These are phyloP conservation scores for Stomatorhinus walkeri DNA, from an alignment of 2,797 vertebrate genomes.

Conservation along the genomic window DNA sequence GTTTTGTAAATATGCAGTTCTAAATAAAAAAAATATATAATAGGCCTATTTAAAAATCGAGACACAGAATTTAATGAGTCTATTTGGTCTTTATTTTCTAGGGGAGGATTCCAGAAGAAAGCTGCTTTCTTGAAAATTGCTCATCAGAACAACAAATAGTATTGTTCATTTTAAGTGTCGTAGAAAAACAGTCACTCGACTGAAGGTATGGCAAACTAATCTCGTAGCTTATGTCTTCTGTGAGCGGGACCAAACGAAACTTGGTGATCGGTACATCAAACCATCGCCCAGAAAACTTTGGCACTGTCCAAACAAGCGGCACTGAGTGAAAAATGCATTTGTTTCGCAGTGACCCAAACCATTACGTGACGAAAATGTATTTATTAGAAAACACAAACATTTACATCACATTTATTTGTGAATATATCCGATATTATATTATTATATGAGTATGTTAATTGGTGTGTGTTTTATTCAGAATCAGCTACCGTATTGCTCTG, in stretches of 20 bases:
- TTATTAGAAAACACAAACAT: not conserved
- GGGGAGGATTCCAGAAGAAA: constrained; percentile 55
- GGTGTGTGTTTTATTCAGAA: not conserved
- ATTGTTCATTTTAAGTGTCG: constrained; percentile 75
- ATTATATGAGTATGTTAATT: not conserved
- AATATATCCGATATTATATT: not conserved
- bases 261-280: not conserved
- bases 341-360: not conserved
- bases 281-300: not conserved
- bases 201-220: constrained; percentile 67
- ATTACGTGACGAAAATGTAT: not conserved
- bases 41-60: not conserved
- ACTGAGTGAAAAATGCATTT: not conserved
- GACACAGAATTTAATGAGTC: not conserved
- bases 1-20: not conserved
- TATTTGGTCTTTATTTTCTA: constrained; percentile 42
- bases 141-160: constrained; percentile 57
- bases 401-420: not conserved
- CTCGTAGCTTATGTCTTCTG: not conserved
- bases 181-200: constrained; percentile 73
- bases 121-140: constrained; percentile 53
- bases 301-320: not conserved
- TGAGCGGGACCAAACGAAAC: not conserved
- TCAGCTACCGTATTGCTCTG: not conserved
- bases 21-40: not conserved